phyloP scores from a whole-genome alignment of 2,888 invertebrate species.

The Volucella inflata region DNA sequence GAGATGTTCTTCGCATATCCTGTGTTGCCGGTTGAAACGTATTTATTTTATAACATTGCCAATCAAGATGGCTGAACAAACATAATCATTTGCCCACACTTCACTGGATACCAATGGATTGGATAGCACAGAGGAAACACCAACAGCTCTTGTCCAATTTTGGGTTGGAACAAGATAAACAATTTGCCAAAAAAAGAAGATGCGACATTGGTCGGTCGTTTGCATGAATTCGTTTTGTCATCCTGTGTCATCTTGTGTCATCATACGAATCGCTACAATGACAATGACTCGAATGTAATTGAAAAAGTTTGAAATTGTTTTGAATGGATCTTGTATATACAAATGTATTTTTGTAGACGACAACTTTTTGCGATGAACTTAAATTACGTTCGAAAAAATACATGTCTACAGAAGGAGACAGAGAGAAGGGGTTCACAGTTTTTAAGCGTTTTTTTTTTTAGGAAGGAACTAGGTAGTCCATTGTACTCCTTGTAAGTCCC shows the following conservation, averaged over 20 bases:
- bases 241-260: slow-evolving; percentile 11
- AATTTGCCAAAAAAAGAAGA: slow-evolving; percentile 65
- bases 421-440: too few species aligned
- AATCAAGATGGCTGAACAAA: slow-evolving; percentile 84
- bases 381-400: too few species aligned
- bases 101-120: slow-evolving; percentile 39
- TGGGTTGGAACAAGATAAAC: slow-evolving; percentile 56
- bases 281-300: slow-evolving; percentile 45
- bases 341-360: too few species aligned
- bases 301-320: slow-evolving; percentile 44
- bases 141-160: slow-evolving; percentile 29
- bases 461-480: too few species aligned
- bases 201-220: slow-evolving; percentile 30
- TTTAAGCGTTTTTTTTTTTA: too few species aligned
- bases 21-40: slow-evolving; percentile 76
- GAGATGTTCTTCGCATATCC: slow-evolving; percentile 65
- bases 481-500: too few species aligned
- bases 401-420: too few species aligned
- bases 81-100: slow-evolving; percentile 81
- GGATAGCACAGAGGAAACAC: slow-evolving; percentile 29
- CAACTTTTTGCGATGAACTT: too few species aligned
- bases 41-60: slow-evolving; percentile 84
- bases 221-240: slow-evolving; percentile 18
- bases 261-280: neutral
- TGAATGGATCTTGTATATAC: too few species aligned